These are phyloP conservation scores for Agrenia bidenticulata DNA, from an alignment of 2,888 invertebrate genomes.

Conservation along the genomic window DNA sequence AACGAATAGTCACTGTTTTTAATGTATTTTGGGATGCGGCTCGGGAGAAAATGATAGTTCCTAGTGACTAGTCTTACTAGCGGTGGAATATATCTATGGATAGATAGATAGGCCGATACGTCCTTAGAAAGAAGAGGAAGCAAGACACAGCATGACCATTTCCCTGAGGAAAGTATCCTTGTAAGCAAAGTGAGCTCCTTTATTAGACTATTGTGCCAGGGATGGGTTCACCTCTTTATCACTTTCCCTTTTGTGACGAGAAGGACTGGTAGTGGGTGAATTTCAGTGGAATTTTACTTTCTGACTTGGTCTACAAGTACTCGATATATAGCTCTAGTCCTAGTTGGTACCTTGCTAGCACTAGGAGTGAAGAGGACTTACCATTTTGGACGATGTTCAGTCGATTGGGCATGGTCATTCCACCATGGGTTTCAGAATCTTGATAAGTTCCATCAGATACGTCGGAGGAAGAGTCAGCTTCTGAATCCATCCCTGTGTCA, in stretches of 20 bases:
- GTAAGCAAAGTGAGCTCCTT: neutral
- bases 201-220: slow-evolving; percentile 4
- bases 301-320: neutral
- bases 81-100: too few species aligned
- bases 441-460: slow-evolving; percentile 52
- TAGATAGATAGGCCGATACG: too few species aligned
- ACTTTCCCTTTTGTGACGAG: slow-evolving; percentile 3
- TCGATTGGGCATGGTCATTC: slow-evolving; percentile 50
- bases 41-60: neutral
- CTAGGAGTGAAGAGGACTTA: slow-evolving; percentile 25
- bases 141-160: slow-evolving; percentile 10
- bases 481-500: slow-evolving; percentile 48
- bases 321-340: neutral
- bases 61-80: too few species aligned
- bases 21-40: slow-evolving; percentile 20
- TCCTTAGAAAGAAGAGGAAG: neutral
- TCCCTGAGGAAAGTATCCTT: slow-evolving; percentile 11
- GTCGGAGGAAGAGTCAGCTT: slow-evolving; percentile 52
- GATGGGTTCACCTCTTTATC: slow-evolving; percentile 13
- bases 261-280: neutral
- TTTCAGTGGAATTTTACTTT: neutral
- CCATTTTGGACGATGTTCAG: slow-evolving; percentile 51
- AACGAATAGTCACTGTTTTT: slow-evolving; percentile 26
- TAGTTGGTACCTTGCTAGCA: too few species aligned
- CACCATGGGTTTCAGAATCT: slow-evolving; percentile 48